Base-by-base conservation (phyloP, 2,888 invertebrate species). In the Drosophila prostipennis region DNA sequence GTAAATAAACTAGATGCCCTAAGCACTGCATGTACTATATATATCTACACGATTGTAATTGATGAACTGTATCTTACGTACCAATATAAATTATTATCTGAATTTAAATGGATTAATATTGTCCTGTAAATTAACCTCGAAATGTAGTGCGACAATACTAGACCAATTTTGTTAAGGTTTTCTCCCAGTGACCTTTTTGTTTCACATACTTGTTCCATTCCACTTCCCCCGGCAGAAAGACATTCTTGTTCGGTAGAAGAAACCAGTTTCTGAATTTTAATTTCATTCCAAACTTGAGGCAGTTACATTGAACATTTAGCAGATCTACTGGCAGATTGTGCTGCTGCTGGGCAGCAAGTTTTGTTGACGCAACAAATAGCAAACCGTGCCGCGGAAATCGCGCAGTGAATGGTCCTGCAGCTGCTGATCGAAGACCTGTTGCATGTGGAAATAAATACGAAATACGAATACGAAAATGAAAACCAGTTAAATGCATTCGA, bases 351-450 rank as follows among this genome's bases (percentile, higher is more conserved):
- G 64, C 67, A 74, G 63, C 54, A 72, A 32, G 63, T 55, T 53
- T 43, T 73, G 70, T 60, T 76, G 61, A 61, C 80, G 89, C 56
- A 91, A 73, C 72, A 90, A 52, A 65, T 80, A 73, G 80, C 93
- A 93, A 46, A 92, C 91, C 13, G 92, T 91, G 43, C 85, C 88
- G 53, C 89, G 90, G 74, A 93, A 93, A 71, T 93, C 86, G 32
- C 60, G 72, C 49, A 92, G 77, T 39, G 93, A 92, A 43, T 84
- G 87, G 73, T 93, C 91, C 89, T 93, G 93, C 43, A 92, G 84
- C 60, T 89, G 73, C 74, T 92, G 91, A 86, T 92, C 75, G 76
- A 92, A 92, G 78, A 87, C 81, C 92, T 92, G 79, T 72, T 72
- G 71, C 45, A 64, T 57, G 55, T 39, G 54, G 55, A 72, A 72